Evolutionary conservation across 2,113 vertebrate genomes (phyloP).

Genomic region (Anoplopoma fimbria): DNA sequence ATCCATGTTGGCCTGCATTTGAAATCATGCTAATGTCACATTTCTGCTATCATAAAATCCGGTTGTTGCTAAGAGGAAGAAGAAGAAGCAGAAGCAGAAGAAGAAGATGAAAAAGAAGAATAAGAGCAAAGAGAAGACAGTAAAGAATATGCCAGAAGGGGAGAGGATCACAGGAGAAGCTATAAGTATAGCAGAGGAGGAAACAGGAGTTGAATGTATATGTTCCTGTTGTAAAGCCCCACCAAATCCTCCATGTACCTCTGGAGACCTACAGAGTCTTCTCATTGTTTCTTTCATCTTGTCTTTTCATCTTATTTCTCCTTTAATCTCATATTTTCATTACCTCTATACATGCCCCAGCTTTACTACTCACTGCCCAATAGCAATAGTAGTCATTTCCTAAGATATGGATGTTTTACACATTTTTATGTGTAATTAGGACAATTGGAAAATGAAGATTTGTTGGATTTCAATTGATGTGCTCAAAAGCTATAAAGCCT

Average conservation of each 20-base stretch:
- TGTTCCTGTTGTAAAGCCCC: conserved; percentile 7
- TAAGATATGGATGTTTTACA: neutral
- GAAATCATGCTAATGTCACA: neutral
- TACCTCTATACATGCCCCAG: neutral
- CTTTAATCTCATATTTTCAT: neutral
- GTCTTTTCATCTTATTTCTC: conserved; percentile 3
- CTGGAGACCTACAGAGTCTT: neutral
- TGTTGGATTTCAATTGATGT: neutral
- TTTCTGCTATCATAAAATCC: neutral
- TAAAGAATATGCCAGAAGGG: too few species aligned
- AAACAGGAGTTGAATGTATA: neutral
- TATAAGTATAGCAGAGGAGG: neutral
- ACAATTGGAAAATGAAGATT: neutral
- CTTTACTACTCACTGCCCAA: neutral
- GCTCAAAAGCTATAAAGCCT: too few species aligned
- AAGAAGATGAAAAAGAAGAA: neutral
- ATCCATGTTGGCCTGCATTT: too few species aligned
- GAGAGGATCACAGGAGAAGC: neutral
- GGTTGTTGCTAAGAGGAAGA: neutral
- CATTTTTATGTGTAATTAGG: neutral
- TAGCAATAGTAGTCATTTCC: neutral
- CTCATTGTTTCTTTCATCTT: conserved; percentile 11
- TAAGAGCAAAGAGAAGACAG: too few species aligned
- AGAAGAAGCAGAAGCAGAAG: neutral
- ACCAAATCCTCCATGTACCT: neutral